phyloP scores from a whole-genome alignment of 30 jellyfish, hydroid and myxozoan species.

The Aurelia coerulea region DNA sequence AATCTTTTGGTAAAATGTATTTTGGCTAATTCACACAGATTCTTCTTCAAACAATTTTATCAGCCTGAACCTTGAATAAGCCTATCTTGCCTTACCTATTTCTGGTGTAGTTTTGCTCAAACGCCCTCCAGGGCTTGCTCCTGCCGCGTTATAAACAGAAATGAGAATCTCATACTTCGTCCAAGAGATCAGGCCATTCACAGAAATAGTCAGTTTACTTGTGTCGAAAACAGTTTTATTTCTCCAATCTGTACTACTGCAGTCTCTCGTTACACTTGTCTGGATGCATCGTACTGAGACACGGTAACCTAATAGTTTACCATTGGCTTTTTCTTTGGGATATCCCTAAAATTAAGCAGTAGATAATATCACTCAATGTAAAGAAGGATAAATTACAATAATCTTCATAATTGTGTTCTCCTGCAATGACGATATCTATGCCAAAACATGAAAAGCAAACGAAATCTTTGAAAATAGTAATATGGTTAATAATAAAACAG shows the following conservation, averaged over 20 bases:
- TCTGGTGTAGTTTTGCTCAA: conserved; percentile 21
- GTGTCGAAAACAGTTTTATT: background rate
- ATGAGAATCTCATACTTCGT: conserved; percentile 39
- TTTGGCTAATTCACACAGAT: no score
- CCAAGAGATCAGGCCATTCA: conserved; percentile 51
- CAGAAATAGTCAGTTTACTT: background rate
- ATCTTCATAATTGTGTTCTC: no score
- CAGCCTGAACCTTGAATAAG: background rate
- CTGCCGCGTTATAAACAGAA: conserved; percentile 48
- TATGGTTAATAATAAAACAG: no score
- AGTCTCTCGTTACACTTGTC: conserved; percentile 42
- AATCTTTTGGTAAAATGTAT: no score
- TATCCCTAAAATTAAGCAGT: no score
- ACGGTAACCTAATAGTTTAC: conserved; percentile 37
- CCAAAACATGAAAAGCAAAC: no score
- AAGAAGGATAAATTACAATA: no score
- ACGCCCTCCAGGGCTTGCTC: conserved; percentile 27
- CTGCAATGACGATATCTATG: no score
- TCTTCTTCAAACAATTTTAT: no score
- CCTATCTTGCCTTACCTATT: conserved; percentile 27
- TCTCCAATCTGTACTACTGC: background rate
- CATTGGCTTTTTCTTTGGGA: conserved; percentile 15
- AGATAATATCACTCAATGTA: no score
- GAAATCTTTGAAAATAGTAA: no score
- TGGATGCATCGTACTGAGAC: conserved; percentile 33